Evolutionary conservation across 2,797 vertebrate species (phyloP).

Genomic region (Dendrocincla tyrannina): DNA sequence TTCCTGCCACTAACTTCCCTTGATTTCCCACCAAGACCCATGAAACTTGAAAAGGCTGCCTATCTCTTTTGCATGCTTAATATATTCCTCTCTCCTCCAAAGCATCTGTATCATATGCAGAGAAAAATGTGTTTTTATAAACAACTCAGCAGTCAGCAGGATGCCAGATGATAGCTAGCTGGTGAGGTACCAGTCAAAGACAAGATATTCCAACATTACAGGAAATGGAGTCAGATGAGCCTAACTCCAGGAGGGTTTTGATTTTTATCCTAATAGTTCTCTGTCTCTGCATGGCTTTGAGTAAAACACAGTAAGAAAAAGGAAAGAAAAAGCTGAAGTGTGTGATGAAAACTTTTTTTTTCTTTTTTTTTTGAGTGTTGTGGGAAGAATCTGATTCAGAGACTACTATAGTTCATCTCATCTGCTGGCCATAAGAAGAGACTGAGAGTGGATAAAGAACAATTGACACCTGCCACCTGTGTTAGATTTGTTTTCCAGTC

Average conservation of each 20-base stretch:
- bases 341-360: neutral
- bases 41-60: conserved; percentile 36
- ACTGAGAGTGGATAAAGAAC: neutral
- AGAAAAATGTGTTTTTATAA: conserved; percentile 36
- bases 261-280: conserved; percentile 35
- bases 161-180: conserved; percentile 23
- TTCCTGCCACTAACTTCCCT: conserved; percentile 25
- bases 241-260: conserved; percentile 39
- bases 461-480: neutral
- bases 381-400: neutral
- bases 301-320: neutral
- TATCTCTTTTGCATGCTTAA: conserved; percentile 35
- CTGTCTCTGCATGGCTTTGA: neutral
- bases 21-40: conserved; percentile 45
- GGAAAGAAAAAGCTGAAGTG: neutral
- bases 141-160: conserved; percentile 33
- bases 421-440: neutral
- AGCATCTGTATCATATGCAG: neutral
- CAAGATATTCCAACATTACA: conserved; percentile 8
- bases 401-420: neutral
- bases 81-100: conserved; percentile 25
- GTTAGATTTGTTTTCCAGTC: neutral
- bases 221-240: neutral
- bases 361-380: neutral
- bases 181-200: conserved; percentile 12